Base-by-base conservation (phyloP, 2,888 invertebrate species). In the Caenorhabditis angaria region DNA sequence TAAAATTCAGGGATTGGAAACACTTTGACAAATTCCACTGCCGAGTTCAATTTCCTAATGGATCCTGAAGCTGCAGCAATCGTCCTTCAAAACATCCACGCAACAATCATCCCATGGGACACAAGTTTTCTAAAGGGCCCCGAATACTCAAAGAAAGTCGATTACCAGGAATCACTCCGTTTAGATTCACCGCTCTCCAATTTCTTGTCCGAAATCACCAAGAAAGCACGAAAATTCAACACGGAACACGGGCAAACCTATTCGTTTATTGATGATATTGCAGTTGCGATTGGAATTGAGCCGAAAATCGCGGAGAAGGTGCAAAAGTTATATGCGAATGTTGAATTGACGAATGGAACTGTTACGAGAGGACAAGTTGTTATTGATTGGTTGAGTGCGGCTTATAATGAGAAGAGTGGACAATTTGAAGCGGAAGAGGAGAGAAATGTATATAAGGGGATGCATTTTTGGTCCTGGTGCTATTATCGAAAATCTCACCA, bases 61-160 rank as follows among this genome's bases (percentile, higher is more conserved):
- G 93, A 94, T 88, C 93, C 93, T 0, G 93, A 94, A 88, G 92
- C 93, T 2, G 93, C 92, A 0, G 89, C 91, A 80, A 91, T 93
- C 57, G 91, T 92, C n/a, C 88, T 93, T n/a, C 89, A 90, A 28
- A 90, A 90, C 79, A 88, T 91, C 41, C 88, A 87, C 51, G 88
- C 88, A 60, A 91, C 91, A 14, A 89, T 93, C 27, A 85, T 92
- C 6, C 92, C 93, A 0, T 93, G 92, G 92, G 93, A 93, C 64
- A 75, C 81, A 10, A 83, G 82, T 53, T 75, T 80, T 54, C 54
- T 82, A 22, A 79, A 79, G 47, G 77, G 76, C 61, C 75, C 72
- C n/a, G n/a, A n/a, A n/a, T n/a, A n/a, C n/a, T n/a, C n/a, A n/a
- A n/a, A n/a, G n/a, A n/a, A n/a, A 41, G 77, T 83, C 2, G 76